These are phyloP conservation scores for Drosophila sturtevanti DNA, from an alignment of 1,140 invertebrate genomes.

Conservation along the genomic window DNA sequence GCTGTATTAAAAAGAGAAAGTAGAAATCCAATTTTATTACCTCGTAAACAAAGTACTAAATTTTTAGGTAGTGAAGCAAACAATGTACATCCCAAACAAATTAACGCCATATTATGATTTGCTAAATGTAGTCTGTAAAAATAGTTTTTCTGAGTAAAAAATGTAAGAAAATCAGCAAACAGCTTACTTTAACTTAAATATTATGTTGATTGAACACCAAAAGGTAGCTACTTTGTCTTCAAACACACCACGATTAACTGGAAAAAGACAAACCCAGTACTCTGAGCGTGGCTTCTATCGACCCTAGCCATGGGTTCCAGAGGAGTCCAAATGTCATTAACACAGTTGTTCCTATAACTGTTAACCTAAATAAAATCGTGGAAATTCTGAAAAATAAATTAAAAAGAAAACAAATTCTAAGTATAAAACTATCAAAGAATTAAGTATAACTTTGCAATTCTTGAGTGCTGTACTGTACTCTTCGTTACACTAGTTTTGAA, in stretches of 20 bases:
- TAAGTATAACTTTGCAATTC: too few relatives aligned
- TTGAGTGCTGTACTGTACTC: too few relatives aligned
- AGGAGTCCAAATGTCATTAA: conserved; percentile 89
- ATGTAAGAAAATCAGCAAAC: background rate
- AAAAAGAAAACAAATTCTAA: background rate
- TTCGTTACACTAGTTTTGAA: too few relatives aligned
- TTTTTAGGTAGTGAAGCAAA: conserved; percentile 89
- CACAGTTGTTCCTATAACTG: conserved; percentile 83
- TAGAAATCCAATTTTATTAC: conserved; percentile 90
- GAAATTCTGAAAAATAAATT: conserved; percentile 5
- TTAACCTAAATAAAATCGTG: conserved; percentile 15
- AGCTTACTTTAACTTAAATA: conserved; percentile 90
- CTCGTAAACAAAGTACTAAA: conserved; percentile 88
- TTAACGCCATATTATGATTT: conserved; percentile 88
- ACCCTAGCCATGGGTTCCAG: conserved; percentile 94
- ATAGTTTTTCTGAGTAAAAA: background rate
- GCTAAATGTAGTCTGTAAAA: conserved; percentile 49
- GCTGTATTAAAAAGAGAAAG: conserved; percentile 93
- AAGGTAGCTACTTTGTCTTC: conserved; percentile 99
- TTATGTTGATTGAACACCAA: conserved; percentile 96
- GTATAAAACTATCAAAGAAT: background rate
- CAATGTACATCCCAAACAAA: conserved; percentile 89
- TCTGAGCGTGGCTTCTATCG: conserved; percentile 84
- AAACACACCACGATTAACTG: conserved; percentile 95
- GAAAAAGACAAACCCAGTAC: conserved; percentile 93